Conservation (phyloP, 2,113 vertebrate genomes). For the Kryptolebias marmoratus region DNA sequence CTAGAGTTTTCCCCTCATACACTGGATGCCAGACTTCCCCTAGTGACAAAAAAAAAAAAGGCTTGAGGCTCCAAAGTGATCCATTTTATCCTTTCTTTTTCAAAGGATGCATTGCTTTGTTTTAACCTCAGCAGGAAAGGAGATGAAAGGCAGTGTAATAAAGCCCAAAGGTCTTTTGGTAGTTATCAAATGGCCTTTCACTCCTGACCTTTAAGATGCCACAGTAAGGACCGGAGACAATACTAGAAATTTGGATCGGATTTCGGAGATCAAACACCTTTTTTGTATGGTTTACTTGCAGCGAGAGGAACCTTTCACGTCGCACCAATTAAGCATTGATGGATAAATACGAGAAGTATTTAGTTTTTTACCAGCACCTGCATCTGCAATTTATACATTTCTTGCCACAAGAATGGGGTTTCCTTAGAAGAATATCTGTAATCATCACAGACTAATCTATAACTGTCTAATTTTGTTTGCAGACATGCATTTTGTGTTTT, state of each 20-base stretch:
- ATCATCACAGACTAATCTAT: too few relatives aligned
- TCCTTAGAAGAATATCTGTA: too few relatives aligned
- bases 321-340: conserved; percentile 62
- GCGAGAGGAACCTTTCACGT: conserved; percentile 66
- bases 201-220: conserved; percentile 84
- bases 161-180: conserved; percentile 79
- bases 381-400: not conserved
- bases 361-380: conserved; percentile 44
- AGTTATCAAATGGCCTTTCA: conserved; percentile 84
- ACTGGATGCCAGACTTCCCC: conserved; percentile 64
- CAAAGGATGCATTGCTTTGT: conserved; percentile 77
- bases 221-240: conserved; percentile 80
- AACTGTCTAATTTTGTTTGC: too few relatives aligned
- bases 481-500: too few relatives aligned
- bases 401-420: too few relatives aligned
- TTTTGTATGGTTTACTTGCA: conserved; percentile 68
- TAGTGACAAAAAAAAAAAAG: conserved; percentile 63
- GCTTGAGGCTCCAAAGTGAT: conserved; percentile 69
- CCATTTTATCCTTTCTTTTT: conserved; percentile 72
- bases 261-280: conserved; percentile 79
- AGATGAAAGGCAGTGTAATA: conserved; percentile 80
- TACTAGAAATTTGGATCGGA: conserved; percentile 77
- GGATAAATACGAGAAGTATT: conserved; percentile 62
- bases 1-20: conserved; percentile 61
- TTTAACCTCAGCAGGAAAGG: conserved; percentile 74